phyloP scores from a whole-genome alignment of 2,113 vertebrate genomes.

The Lonchura striata region DNA sequence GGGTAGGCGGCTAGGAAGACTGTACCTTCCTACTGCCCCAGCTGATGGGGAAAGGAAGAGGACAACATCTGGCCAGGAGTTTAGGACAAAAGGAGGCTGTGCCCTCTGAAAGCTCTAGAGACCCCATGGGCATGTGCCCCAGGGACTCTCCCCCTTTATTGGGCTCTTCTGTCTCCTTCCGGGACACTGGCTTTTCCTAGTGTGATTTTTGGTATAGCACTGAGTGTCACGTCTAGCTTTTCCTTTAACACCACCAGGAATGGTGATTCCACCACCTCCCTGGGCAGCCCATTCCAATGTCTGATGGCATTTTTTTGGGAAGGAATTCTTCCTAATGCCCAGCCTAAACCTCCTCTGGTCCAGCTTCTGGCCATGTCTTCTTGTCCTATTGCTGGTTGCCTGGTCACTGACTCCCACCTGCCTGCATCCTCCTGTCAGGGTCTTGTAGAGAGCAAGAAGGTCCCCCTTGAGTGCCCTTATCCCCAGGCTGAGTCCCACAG shows the following conservation, averaged over 20 bases:
- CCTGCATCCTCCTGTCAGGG: not conserved
- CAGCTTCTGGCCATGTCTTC: not conserved
- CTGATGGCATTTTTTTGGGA: not conserved
- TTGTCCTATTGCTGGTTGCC: not conserved
- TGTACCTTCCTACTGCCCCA: not conserved
- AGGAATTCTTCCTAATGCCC: not conserved
- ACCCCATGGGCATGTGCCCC: accelerated
- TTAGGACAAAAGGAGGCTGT: accelerated
- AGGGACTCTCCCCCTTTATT: not conserved
- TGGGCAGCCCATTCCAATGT: not conserved
- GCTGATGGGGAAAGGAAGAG: too few species aligned
- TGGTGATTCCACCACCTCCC: too few species aligned
- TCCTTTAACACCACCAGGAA: not conserved
- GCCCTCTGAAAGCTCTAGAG: accelerated
- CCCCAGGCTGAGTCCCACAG: not conserved
- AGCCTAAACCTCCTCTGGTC: accelerated
- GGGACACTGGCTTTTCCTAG: not conserved
- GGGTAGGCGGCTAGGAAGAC: accelerated
- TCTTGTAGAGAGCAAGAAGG: too few species aligned
- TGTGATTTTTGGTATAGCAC: accelerated
- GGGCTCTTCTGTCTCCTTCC: not conserved
- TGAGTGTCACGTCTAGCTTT: not conserved
- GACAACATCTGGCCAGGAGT: accelerated
- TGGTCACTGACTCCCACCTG: not conserved
- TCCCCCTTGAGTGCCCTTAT: too few species aligned